Evolutionary conservation across 2,113 vertebrate genomes (phyloP).

Genomic region (Neodontobutis hainanensis): DNA sequence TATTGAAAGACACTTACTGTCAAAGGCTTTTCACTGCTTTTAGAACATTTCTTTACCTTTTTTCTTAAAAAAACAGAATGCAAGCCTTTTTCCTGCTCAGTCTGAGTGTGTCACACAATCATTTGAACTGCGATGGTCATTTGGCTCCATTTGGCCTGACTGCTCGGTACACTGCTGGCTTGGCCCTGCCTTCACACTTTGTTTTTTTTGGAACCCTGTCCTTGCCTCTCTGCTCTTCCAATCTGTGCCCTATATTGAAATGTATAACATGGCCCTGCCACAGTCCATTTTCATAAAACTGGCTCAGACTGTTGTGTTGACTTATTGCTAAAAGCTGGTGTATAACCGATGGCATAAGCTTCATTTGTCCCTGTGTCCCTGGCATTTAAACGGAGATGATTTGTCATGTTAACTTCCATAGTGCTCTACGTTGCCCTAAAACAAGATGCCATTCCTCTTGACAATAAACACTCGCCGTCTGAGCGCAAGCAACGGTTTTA

Average conservation of each 20-base stretch:
- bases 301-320: constrained; percentile 63
- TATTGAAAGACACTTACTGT: too few species aligned
- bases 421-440: constrained; percentile 58
- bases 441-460: constrained; percentile 53
- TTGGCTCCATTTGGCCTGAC: constrained; percentile 29
- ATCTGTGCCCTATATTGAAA: constrained; percentile 63
- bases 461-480: constrained; percentile 53
- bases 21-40: too few species aligned
- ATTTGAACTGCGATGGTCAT: constrained; percentile 27
- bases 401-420: constrained; percentile 56
- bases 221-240: constrained; percentile 47
- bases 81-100: neutral
- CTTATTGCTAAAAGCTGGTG: constrained; percentile 54
- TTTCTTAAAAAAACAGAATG: constrained; percentile 12
- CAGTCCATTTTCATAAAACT: constrained; percentile 57
- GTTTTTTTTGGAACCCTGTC: constrained; percentile 47
- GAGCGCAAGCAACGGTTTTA: constrained; percentile 72
- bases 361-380: constrained; percentile 41
- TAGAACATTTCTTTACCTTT: constrained; percentile 17
- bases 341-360: constrained; percentile 34
- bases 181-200: constrained; percentile 56
- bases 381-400: constrained; percentile 63
- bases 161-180: constrained; percentile 23
- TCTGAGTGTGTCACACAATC: neutral
- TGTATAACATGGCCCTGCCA: constrained; percentile 44